Conservation (phyloP, 2,888 invertebrate genomes). For the Argyra leucocephala region DNA sequence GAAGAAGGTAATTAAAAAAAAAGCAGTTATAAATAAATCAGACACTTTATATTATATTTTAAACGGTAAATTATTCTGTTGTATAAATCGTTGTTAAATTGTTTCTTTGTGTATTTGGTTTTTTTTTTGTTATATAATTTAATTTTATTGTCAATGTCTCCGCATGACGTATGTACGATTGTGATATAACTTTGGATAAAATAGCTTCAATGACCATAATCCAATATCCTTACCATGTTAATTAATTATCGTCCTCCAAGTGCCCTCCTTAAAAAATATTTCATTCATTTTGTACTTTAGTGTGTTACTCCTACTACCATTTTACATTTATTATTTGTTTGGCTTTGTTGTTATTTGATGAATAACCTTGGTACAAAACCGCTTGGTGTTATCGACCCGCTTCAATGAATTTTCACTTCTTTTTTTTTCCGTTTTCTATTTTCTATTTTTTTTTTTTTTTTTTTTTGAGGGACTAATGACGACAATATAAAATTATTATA, state of each 20-base stretch:
- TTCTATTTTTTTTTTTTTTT: neutral
- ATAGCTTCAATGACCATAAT: neutral
- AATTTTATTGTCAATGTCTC: neutral
- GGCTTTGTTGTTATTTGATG: neutral
- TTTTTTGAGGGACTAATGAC: neutral
- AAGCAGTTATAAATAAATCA: too few relatives aligned
- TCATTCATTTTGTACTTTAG: too few relatives aligned
- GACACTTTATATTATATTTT: too few relatives aligned
- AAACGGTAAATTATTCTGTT: too few relatives aligned
- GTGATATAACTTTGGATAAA: neutral
- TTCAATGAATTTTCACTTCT: neutral
- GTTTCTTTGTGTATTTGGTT: neutral
- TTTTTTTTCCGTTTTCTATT: neutral
- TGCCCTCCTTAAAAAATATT: neutral
- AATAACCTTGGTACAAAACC: neutral
- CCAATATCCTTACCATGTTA: neutral
- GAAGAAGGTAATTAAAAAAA: too few relatives aligned
- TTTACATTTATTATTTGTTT: neutral
- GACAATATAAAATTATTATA: neutral
- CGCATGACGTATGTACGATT: neutral
- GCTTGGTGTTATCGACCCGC: neutral
- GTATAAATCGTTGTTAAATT: too few relatives aligned
- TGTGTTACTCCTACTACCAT: too few relatives aligned
- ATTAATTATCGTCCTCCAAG: neutral
- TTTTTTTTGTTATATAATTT: neutral